These are phyloP conservation scores for Drosophila athabasca DNA, from an alignment of 1,140 invertebrate species.

Conservation along the genomic window DNA sequence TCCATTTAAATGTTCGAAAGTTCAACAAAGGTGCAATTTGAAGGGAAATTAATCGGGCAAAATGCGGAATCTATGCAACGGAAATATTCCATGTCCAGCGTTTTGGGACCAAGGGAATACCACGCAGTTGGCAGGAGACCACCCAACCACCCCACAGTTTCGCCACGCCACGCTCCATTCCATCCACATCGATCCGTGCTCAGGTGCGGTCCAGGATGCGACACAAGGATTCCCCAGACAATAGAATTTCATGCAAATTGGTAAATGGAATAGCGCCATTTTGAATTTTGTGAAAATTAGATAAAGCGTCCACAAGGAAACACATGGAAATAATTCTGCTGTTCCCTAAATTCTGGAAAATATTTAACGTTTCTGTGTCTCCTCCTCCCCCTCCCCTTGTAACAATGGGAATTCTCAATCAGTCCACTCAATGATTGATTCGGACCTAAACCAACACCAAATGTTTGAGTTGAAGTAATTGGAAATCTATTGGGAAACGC, in stretches of 20 bases:
- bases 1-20: slow-evolving; percentile 37
- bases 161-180: slow-evolving; percentile 15
- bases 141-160: too few species aligned
- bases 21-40: slow-evolving; percentile 45
- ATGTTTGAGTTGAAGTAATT: too few species aligned
- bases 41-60: slow-evolving; percentile 55
- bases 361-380: too few species aligned
- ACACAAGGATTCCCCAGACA: slow-evolving; percentile 17
- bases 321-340: neutral
- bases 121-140: too few species aligned
- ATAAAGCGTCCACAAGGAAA: slow-evolving; percentile 7
- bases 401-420: too few species aligned
- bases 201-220: slow-evolving; percentile 14
- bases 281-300: slow-evolving; percentile 19
- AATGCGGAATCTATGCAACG: slow-evolving; percentile 24
- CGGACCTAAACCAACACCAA: too few species aligned
- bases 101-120: neutral
- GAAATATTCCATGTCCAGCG: slow-evolving; percentile 13
- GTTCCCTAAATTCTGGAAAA: too few species aligned
- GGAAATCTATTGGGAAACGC: too few species aligned
- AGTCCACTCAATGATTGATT: too few species aligned
- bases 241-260: slow-evolving; percentile 14
- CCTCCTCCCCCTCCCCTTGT: too few species aligned
- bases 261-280: slow-evolving; percentile 33
- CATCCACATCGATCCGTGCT: slow-evolving; percentile 14